A percentile compares a stretch with the other conserved stretches of the same genome.
Evolutionary conservation across 1,140 invertebrate species (phyloP).

Genomic region (Danaus melanippus): DNA sequence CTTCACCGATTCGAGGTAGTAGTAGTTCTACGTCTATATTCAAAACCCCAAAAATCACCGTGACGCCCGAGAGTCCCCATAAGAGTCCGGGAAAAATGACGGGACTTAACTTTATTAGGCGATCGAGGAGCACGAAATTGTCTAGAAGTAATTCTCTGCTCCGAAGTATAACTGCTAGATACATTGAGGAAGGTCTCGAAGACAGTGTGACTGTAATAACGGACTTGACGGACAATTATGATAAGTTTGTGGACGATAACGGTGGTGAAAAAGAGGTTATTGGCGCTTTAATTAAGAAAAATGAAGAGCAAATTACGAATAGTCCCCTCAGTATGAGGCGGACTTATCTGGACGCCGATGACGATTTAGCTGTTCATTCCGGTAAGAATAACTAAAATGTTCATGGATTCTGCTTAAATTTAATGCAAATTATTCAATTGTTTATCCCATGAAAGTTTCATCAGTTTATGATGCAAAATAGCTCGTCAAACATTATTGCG

Average conservation of each 20-base stretch:
- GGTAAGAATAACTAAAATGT: constrained; percentile 60
- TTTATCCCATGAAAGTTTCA: constrained; percentile 5
- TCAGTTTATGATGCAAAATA: constrained; percentile 15
- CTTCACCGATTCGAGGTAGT: constrained; percentile 57
- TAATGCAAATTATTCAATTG: constrained; percentile 2
- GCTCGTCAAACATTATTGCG: constrained; percentile 12
- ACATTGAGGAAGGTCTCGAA: constrained; percentile 56
- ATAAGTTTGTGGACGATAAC: constrained; percentile 58
- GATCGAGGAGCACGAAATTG: constrained; percentile 81
- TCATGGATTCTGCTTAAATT: constrained; percentile 1
- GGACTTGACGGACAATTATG: constrained; percentile 54
- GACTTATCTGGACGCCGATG: constrained; percentile 71
- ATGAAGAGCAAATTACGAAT: constrained; percentile 59
- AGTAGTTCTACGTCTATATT: constrained; percentile 66
- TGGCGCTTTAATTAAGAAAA: constrained; percentile 57
- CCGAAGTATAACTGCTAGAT: constrained; percentile 63
- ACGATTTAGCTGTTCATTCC: constrained; percentile 77
- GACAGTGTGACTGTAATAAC: constrained; percentile 50
- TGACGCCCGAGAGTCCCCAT: constrained; percentile 62
- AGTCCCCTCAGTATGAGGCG: constrained; percentile 67
- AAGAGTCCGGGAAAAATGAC: constrained; percentile 70
- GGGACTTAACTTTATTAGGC: constrained; percentile 75
- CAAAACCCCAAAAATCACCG: constrained; percentile 59
- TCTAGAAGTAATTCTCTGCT: constrained; percentile 76
- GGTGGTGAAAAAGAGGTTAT: constrained; percentile 62